A percentile compares a stretch with the other conserved stretches of the same genome.
These are phyloP conservation scores for Calosoma granatense DNA, from an alignment of 1,140 invertebrate species.

Conservation along the genomic window DNA sequence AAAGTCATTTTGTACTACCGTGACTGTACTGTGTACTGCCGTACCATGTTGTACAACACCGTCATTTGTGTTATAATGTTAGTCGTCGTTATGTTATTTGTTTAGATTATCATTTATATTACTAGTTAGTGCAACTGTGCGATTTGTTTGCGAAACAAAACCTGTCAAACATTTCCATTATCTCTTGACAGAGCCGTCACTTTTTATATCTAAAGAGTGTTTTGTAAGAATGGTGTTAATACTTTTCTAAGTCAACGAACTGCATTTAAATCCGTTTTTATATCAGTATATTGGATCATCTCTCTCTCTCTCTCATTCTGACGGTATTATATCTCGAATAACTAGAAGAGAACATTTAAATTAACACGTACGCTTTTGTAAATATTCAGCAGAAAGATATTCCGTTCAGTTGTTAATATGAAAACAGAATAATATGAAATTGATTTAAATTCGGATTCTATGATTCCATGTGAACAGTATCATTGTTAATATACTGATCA, in stretches of 20 bases:
- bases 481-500: neutral
- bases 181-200: neutral
- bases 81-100: neutral
- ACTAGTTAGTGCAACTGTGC: neutral
- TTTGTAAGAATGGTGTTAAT: neutral
- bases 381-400: neutral
- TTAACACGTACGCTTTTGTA: neutral
- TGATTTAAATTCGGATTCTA: conserved; percentile 2
- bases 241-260: neutral
- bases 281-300: neutral
- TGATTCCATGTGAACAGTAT: conserved; percentile 8
- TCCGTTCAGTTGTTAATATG: neutral
- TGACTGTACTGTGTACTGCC: no score
- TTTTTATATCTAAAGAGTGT: neutral
- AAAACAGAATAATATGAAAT: neutral
- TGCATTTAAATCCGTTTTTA: conserved; percentile 6
- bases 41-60: neutral
- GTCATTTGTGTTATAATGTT: neutral
- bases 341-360: neutral
- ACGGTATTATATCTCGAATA: neutral
- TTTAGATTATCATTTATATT: neutral
- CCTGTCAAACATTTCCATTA: conserved; percentile 5
- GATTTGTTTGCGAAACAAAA: neutral
- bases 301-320: neutral
- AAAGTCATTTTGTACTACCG: neutral